Evolutionary conservation across 2,113 vertebrate species (phyloP).

Genomic region (Agapornis roseicollis): DNA sequence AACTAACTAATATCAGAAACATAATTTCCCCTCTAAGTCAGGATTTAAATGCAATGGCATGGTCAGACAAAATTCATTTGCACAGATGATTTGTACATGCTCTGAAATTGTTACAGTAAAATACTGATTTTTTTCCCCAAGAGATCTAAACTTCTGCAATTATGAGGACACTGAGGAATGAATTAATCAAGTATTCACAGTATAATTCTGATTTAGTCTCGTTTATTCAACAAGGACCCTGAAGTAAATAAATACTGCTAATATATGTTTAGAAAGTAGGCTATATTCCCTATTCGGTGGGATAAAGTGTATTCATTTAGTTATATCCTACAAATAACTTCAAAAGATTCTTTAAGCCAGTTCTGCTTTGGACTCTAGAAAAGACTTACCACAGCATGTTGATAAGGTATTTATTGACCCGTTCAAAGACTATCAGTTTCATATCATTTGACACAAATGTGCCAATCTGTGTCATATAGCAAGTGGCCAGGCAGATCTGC

Average conservation of each 20-base stretch:
- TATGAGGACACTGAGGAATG: not conserved
- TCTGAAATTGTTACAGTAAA: not conserved
- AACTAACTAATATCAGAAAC: not conserved
- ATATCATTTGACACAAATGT: accelerated
- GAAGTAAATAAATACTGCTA: not conserved
- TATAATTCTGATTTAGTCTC: not conserved
- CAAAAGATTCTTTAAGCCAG: not conserved
- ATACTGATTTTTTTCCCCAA: not conserved
- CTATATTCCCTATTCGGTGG: not conserved
- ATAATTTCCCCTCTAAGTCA: not conserved
- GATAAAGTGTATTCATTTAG: not conserved
- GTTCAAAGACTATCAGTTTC: not conserved
- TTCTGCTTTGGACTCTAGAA: not conserved
- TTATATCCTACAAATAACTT: not conserved
- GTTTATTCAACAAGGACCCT: not conserved
- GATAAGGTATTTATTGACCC: not conserved
- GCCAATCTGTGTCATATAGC: not conserved
- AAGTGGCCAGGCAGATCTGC: not conserved
- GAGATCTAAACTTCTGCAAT: not conserved
- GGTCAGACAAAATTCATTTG: not conserved
- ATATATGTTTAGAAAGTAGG: not conserved
- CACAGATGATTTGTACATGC: not conserved
- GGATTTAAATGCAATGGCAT: not conserved
- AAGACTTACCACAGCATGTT: not conserved
- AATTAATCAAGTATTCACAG: not conserved